A percentile compares a stretch with the other conserved stretches of the same genome.
These are phyloP conservation scores for Australoheros facetus DNA, from an alignment of 2,797 vertebrate species.

Conservation along the genomic window DNA sequence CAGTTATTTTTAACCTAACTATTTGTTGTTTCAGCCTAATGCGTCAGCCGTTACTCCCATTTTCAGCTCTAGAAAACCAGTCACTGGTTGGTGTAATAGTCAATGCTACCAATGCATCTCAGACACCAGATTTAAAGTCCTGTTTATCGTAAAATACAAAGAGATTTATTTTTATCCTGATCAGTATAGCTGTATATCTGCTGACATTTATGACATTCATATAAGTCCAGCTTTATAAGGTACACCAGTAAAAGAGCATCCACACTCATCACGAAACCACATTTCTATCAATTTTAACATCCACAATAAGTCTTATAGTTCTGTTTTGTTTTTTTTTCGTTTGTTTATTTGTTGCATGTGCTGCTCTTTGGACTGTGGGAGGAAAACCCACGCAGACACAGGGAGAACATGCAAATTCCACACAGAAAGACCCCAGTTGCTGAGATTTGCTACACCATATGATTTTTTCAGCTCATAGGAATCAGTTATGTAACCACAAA, in stretches of 20 bases:
- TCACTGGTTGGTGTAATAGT: not conserved
- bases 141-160: not conserved
- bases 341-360: no score
- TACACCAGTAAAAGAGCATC: not conserved
- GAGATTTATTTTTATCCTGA: not conserved
- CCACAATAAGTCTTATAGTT: not conserved
- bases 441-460: no score
- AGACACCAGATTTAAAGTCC: not conserved
- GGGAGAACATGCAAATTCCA: no score
- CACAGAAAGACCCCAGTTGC: no score
- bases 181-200: not conserved
- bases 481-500: no score
- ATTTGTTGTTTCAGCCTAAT: not conserved
- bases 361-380: no score
- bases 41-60: not conserved
- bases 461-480: no score
- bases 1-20: not conserved
- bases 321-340: not conserved
- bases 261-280: not conserved
- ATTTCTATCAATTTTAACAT: not conserved
- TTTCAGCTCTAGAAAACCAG: not conserved
- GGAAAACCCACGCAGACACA: no score
- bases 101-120: not conserved
- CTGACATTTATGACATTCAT: not conserved
- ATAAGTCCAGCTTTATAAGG: not conserved